Conservation (phyloP, 2,888 invertebrate species). For the Nebria salina region DNA sequence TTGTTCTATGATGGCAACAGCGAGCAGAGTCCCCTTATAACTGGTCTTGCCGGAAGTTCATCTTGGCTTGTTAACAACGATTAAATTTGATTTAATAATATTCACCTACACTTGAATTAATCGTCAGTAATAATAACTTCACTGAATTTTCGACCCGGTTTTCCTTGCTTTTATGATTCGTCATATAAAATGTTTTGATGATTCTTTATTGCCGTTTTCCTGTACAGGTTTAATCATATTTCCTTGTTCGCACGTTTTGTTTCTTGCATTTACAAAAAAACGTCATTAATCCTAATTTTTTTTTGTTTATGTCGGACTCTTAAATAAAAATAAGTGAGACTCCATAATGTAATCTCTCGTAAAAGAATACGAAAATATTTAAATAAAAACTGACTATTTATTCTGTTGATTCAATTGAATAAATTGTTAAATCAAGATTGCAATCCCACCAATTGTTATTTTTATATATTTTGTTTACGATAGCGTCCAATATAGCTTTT, state of each 20-base stretch:
- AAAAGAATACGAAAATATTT: too few relatives aligned
- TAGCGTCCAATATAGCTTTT: too few relatives aligned
- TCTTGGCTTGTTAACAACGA: constrained; percentile 39
- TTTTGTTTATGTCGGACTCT: too few relatives aligned
- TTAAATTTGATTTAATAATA: constrained; percentile 44
- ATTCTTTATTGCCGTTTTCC: not conserved
- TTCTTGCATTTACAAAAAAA: not conserved
- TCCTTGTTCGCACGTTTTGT: not conserved
- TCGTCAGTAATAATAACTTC: constrained; percentile 33
- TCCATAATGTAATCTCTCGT: too few relatives aligned
- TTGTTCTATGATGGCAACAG: not conserved
- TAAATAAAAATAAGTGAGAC: too few relatives aligned
- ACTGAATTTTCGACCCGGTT: constrained; percentile 3
- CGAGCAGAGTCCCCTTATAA: not conserved
- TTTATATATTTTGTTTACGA: too few relatives aligned
- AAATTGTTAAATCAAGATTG: too few relatives aligned
- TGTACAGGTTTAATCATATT: not conserved
- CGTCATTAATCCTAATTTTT: too few relatives aligned
- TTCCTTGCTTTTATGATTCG: not conserved
- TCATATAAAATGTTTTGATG: not conserved
- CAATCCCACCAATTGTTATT: too few relatives aligned
- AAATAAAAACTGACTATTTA: too few relatives aligned
- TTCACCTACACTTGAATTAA: constrained; percentile 41
- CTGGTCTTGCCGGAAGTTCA: constrained; percentile 26
- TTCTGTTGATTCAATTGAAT: too few relatives aligned